Evolutionary conservation across 2,888 invertebrate species (phyloP), one percentile per base, ranked within the genome.

Genomic region (Cabera pusaria): DNA sequence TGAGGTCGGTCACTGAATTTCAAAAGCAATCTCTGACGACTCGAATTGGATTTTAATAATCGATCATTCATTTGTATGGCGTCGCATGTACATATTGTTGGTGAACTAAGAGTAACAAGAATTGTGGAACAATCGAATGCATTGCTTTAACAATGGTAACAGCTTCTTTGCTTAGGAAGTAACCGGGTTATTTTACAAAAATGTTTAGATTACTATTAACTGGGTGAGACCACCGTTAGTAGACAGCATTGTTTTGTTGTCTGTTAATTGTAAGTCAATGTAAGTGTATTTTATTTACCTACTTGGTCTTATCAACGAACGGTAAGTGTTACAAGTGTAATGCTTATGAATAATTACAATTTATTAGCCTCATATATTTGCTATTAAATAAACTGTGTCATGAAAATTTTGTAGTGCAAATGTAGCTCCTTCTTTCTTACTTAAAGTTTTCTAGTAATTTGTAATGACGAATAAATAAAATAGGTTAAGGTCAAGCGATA

Each of bases 81-180:
- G 66, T 71, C 59, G 68, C 64, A 64, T 67, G 64, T 31, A 20
- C 16, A 25, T 29, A 40, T 47, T 29, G 27, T 35, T 22, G 11
- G 11, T 23, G n/a, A n/a, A n/a, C n/a, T n/a, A n/a, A 5, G 8
- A 27, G 17, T 28, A 10, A 24, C 23, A 4, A 11, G 7, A 14
- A 9, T 11, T 29, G 19, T 18, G 29, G 18, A 37, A 35, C 36
- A 32, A n/a, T n/a, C n/a, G n/a, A n/a, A n/a, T 26, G 28, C 21
- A 29, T 9, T 9, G 31, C 35, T 23, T 14, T 35, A 41, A 35
- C 29, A 35, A 35, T n/a, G 37, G 32, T 37, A 41, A 45, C 28
- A 22, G 29, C 33, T 42, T 31, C 44, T 44, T 41, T 36, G 37
- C 9, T 34, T 3, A 14, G 14, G 3, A 14, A 36, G 16, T 40